Base-by-base conservation (phyloP, 2,797 vertebrate species). In the Rhinogobio ventralis region DNA sequence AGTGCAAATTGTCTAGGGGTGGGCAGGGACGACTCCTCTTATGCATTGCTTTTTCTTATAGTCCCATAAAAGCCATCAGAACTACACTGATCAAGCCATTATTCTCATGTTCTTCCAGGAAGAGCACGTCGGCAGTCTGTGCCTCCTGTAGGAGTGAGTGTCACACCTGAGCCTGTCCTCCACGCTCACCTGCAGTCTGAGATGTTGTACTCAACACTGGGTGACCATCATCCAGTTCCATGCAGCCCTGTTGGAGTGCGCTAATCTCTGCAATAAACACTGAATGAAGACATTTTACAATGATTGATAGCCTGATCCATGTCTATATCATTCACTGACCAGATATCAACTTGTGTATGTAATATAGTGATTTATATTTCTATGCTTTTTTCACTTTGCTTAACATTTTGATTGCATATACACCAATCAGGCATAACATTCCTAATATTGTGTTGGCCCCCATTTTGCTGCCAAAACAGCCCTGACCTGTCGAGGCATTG, bases 171-270 rank as follows among this genome's bases (percentile, higher is more conserved):
- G 13, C 28, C 68, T 72, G 19, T 33, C 15, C 7, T 46, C 28
- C 20, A 64, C 0, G 1, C 23, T 74, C 20, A 49, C 14, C 3
- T 51, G 20, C 23, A 84, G 14, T 17, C 28, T 69, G 51, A 60
- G 6, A 0, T 17, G 0, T 51, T 71, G 2, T 84, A 84, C 72
- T 84, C 83, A 79, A 20, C 17, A 17, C 55, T 84, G 28, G 39
- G 67, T 25, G 39, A 71, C 46, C 83, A 84, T 57, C 75, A 15
- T 30, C 67, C 83, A 72, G 67, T 79, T 30, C 67, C 67, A 51
- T 84, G 66, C 66, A 84, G 55, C 28, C 67, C 51, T 28, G 42
- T 36, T 3, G 2, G 5, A 19, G 6, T 33, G 39, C 25, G 0
- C 33, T 76, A 25, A 67, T 28, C 7, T 73, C 69, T 6, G 9